Percentiles rank a stretch among this genome's conserved stretches.
phyloP scores from a whole-genome alignment of 2,113 vertebrate genomes.

The Pomatorhinus ruficollis region DNA sequence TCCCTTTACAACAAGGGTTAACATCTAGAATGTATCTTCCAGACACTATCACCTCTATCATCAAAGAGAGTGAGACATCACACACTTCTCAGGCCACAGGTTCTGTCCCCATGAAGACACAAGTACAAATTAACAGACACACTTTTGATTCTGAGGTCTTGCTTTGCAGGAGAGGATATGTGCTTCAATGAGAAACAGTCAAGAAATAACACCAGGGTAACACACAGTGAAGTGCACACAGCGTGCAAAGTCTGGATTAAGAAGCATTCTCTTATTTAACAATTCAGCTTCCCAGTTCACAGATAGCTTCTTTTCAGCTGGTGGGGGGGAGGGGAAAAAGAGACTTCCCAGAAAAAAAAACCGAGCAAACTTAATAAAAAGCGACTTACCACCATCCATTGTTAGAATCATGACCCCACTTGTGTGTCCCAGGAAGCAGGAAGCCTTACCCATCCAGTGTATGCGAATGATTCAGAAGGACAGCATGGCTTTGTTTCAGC shows the following conservation, averaged over 20 bases:
- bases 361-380: not conserved
- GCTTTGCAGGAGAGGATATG: not conserved
- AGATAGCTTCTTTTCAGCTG: not conserved
- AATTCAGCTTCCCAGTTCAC: not conserved
- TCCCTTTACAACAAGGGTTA: not conserved
- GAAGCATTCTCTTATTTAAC: not conserved
- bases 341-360: not conserved
- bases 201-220: not conserved
- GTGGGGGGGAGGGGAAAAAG: not conserved
- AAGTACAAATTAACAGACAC: not conserved
- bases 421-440: slow-evolving; percentile 53
- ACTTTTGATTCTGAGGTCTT: not conserved
- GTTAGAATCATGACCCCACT: slow-evolving; percentile 71
- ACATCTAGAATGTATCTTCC: not conserved
- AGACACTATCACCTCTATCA: not conserved
- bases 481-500: slow-evolving; percentile 70
- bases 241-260: not conserved
- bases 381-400: slow-evolving; percentile 64
- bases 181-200: not conserved
- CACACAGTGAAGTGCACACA: not conserved
- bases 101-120: not conserved
- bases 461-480: slow-evolving; percentile 60
- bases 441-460: slow-evolving; percentile 67
- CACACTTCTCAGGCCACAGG: not conserved
- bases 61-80: not conserved